phyloP scores from a whole-genome alignment of 2,888 invertebrate species.

The Erebia palarica region DNA sequence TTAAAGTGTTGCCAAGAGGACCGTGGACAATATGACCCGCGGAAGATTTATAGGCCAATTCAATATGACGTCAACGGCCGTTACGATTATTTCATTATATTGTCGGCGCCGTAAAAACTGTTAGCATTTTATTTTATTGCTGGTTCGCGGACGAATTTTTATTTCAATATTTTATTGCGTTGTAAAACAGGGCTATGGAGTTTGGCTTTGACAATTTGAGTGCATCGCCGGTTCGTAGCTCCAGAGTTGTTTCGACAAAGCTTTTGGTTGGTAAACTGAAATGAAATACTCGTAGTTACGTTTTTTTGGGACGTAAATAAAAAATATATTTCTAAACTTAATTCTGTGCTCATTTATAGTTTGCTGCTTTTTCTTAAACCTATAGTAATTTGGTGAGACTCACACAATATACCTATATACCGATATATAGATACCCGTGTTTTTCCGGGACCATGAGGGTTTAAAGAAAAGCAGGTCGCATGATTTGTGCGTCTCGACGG shows the following conservation, averaged over 20 bases:
- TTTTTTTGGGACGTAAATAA: conserved; percentile 2
- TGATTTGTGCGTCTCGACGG: conserved; percentile 73
- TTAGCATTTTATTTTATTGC: conserved; percentile 80
- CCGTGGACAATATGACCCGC: conserved; percentile 81
- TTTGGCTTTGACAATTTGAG: conserved; percentile 56
- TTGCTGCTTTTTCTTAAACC: background rate
- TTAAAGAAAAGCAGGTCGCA: conserved; percentile 56
- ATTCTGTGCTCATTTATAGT: background rate
- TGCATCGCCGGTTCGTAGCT: conserved; percentile 52
- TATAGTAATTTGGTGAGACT: background rate
- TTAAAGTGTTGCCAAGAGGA: conserved; percentile 81
- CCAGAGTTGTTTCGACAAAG: conserved; percentile 43
- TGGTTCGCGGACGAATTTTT: conserved; percentile 70
- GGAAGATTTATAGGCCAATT: conserved; percentile 81
- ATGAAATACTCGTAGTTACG: conserved; percentile 15
- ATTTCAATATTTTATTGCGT: conserved; percentile 79
- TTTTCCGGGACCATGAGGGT: conserved; percentile 10
- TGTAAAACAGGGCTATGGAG: conserved; percentile 59
- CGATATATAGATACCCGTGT: background rate
- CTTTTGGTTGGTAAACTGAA: conserved; percentile 13
- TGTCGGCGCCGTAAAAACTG: conserved; percentile 80
- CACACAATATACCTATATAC: background rate
- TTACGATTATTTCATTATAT: conserved; percentile 83
- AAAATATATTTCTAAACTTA: background rate
- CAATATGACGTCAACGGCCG: conserved; percentile 76